Base-by-base conservation (phyloP, 1,140 invertebrate species). In the Hyphantria cunea region DNA sequence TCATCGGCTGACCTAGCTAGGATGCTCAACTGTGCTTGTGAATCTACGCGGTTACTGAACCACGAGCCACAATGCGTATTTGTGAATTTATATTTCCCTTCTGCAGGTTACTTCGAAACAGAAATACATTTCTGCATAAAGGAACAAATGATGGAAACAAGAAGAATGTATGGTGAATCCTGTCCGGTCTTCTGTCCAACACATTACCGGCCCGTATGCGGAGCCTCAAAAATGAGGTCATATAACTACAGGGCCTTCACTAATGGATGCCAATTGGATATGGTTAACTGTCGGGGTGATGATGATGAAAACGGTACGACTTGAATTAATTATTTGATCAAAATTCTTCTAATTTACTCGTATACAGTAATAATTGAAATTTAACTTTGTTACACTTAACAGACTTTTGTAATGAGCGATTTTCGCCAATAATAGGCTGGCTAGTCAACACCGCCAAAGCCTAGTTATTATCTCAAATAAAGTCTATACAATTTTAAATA, bases 111-210 rank as follows among this genome's bases (percentile, higher is more conserved):
- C 0, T 44, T 75, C 0, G 65, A 61, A 39, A 74, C 76, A 12
- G 68, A 74, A 6, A 10, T 83, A 3, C 68, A 69, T 42, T 86
- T 69, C 39, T 89, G 86, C 49, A 66, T 86, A n/a, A 82, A 81
- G n/a, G 54, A 70, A 33, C 71, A 80, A 10, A 51, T 63, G 0
- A 25, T 32, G 11, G 12, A 4, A 0, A 48, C 66, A 0, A 64
- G 82, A 13, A 68, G 74, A 13, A 55, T 75, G 11, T 83, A 84
- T 12, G 78, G 71, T 6, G 81, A 89, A 25, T 83, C 82, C 0
- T 89, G 86, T 64, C 86, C 86, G 0, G 72, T 81, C 0, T 86
- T 89, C 55, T 89, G 86, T 14, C 84, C 86, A 0, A 72, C 41
- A 11, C 71, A 89, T 33, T 89, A 85, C 44, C 54, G 81, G 5